These are phyloP conservation scores for Cataglyphis cursor DNA, from an alignment of 2,888 invertebrate genomes.

Conservation along the genomic window DNA sequence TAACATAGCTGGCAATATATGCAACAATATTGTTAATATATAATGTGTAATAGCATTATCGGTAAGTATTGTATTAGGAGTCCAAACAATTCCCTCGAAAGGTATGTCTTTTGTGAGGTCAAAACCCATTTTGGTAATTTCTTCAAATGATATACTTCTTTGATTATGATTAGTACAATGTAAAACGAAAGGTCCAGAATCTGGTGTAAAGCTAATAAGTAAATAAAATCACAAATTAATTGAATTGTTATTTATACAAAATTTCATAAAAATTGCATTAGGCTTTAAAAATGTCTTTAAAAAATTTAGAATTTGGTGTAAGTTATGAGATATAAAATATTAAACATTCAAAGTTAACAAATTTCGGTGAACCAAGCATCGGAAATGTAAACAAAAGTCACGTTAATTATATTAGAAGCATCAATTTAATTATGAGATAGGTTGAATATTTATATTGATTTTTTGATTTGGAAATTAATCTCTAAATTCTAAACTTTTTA, in stretches of 20 bases:
- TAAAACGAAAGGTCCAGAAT: neutral
- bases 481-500: too few relatives aligned
- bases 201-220: neutral
- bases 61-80: conserved; percentile 89
- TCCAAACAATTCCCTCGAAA: conserved; percentile 91
- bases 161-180: neutral
- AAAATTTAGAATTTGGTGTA: neutral
- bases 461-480: too few relatives aligned
- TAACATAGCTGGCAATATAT: conserved; percentile 93
- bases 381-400: too few relatives aligned
- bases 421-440: neutral
- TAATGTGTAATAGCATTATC: conserved; percentile 89
- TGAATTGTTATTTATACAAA: neutral
- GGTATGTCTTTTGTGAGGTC: conserved; percentile 89
- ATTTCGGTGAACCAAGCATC: neutral
- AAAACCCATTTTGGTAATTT: neutral
- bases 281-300: neutral
- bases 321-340: neutral
- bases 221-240: conserved; percentile 2
- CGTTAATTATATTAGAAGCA: neutral
- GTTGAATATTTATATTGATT: too few relatives aligned
- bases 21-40: conserved; percentile 90
- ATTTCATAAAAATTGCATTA: neutral
- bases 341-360: neutral
- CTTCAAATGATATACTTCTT: neutral